phyloP scores from a whole-genome alignment of 2,797 vertebrate species.

The Gambusia yucatana region DNA sequence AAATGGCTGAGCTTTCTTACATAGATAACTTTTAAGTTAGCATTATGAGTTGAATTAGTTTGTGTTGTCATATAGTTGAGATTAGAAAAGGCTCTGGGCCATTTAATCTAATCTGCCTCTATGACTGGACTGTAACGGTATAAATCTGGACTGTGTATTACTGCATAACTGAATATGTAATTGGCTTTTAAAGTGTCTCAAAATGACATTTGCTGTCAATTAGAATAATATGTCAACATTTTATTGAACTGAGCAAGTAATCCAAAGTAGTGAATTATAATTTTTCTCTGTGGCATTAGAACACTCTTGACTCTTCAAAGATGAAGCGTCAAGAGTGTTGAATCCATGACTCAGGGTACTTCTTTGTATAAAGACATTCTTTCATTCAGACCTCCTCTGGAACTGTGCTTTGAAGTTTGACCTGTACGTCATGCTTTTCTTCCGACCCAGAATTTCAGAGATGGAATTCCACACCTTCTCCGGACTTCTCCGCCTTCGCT shows the following conservation, averaged over 20 bases:
- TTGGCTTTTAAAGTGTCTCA: background rate
- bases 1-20: background rate
- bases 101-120: background rate
- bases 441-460: constrained; percentile 71
- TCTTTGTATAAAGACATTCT: background rate
- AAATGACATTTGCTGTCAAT: background rate
- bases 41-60: background rate
- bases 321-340: no score
- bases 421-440: background rate
- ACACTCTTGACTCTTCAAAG: background rate
- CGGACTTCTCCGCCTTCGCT: constrained; percentile 75
- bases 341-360: background rate
- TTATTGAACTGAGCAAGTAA: background rate
- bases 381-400: background rate
- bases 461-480: constrained; percentile 80
- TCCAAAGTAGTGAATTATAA: background rate
- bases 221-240: background rate
- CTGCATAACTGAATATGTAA: background rate
- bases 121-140: background rate
- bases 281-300: background rate
- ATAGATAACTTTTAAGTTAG: background rate
- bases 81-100: background rate
- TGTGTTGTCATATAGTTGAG: background rate
- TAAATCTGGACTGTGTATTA: constrained; percentile 23
- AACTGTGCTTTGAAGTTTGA: background rate